Conservation (phyloP, 2,113 vertebrate species). For the Tachysurus fulvidraco region DNA sequence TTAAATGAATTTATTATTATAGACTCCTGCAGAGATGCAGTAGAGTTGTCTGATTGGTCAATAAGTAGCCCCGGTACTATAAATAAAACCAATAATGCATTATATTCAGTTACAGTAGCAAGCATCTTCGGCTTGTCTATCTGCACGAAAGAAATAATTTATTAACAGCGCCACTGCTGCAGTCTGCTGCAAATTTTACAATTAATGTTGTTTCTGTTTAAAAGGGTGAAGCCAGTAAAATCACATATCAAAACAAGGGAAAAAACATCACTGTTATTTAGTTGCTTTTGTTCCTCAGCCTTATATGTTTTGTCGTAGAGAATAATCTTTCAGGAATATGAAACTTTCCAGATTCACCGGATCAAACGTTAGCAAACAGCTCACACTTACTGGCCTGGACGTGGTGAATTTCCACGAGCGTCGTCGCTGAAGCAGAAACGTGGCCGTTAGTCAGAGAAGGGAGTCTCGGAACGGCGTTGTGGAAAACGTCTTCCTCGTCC, state of each 20-base stretch:
- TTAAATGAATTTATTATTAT: too few relatives aligned
- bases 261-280: background rate
- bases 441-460: constrained; percentile 64
- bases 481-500: constrained; percentile 77
- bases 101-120: background rate
- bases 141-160: too few relatives aligned
- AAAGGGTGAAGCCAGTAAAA: background rate
- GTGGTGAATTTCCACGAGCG: constrained; percentile 72
- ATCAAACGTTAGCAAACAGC: background rate
- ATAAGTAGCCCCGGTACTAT: background rate
- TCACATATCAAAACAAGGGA: background rate
- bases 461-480: constrained; percentile 63
- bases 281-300: background rate
- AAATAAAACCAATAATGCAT: background rate
- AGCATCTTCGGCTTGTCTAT: background rate
- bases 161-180: background rate
- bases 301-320: too few relatives aligned
- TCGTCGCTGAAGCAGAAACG: constrained; percentile 60
- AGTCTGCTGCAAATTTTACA: background rate
- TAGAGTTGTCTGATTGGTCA: background rate
- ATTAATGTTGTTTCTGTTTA: background rate
- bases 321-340: background rate
- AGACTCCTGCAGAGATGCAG: too few relatives aligned
- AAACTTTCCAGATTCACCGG: background rate
- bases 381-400: constrained; percentile 66